Evolutionary conservation across 2,113 vertebrate genomes (phyloP), one percentile per base, ranked within the genome.

Genomic region (Leucopsar rothschildi): DNA sequence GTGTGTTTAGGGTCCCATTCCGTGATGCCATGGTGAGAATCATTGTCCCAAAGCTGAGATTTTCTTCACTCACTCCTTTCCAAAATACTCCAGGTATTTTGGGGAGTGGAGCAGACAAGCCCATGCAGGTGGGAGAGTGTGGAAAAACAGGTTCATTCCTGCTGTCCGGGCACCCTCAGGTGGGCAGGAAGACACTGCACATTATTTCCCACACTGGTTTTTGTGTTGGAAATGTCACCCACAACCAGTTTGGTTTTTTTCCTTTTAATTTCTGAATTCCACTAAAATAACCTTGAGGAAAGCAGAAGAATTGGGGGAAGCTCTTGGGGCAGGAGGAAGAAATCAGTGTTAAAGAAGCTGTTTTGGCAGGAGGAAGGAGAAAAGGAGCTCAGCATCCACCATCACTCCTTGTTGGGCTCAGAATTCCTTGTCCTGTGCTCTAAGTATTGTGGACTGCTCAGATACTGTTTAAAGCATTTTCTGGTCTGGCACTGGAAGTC

Each of bases 131-230:
- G 19, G 65, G 61, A 45, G 75, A 88, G 93, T 56, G 92, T 97
- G 96, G 95, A 97, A 97, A 97, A 83, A 25, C 60, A 86, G 93
- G 76, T 77, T 21, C 27, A 6, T 93, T 95, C 93, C 88, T 82
- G 57, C 57, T 28, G 72, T 37, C 90, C 93, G 5, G 20, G 11
- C 12, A 8, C 59, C 81, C 80, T 20, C 12, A 69, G 60, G 82
- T 6, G 27, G 56, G 77, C 72, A 92, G 82, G 93, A 81, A 72
- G 89, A 73, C 13, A 6, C 59, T 29, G 39, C 83, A 44, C 5
- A 66, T 19, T 9, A n/a, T 90, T 92, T 82, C 96, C 85, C 84
- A 83, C 60, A 29, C 72, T 63, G 42, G 1, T 22, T 63, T 52
- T 65, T 60, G 44, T 52, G 3, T 64, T 66, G 40, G 1, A 22